Evolutionary conservation across 1,140 invertebrate genomes (phyloP).

Genomic region (Drosophila navojoa): DNA sequence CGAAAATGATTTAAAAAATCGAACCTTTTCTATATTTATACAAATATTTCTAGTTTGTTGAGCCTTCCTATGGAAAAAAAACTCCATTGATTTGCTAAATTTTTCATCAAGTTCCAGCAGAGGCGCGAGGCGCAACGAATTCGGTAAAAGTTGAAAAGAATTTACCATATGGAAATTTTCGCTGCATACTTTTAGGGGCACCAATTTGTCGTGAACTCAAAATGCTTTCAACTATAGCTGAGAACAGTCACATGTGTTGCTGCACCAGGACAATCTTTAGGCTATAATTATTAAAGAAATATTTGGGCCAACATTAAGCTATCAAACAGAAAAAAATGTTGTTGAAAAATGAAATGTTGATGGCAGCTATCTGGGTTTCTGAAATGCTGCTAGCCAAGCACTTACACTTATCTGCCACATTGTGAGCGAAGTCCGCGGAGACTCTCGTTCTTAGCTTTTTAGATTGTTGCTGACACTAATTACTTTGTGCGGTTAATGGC

Average conservation of each 20-base stretch:
- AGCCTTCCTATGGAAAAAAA: too few species aligned
- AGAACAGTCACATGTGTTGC: neutral
- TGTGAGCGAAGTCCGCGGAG: slow-evolving; percentile 21
- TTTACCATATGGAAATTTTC: neutral
- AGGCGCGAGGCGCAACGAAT: neutral
- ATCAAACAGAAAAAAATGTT: too few species aligned
- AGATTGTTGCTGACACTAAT: slow-evolving; percentile 57
- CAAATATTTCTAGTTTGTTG: too few species aligned
- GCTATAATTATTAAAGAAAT: too few species aligned
- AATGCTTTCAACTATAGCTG: neutral
- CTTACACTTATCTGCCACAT: slow-evolving; percentile 22
- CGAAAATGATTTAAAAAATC: too few species aligned
- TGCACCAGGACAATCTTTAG: too few species aligned
- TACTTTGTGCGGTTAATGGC: slow-evolving; percentile 62
- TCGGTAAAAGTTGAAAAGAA: neutral
- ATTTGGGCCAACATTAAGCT: too few species aligned
- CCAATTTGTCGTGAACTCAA: too few species aligned
- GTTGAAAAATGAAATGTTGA: too few species aligned
- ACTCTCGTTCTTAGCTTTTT: slow-evolving; percentile 23
- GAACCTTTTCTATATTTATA: too few species aligned
- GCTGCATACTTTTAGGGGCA: neutral
- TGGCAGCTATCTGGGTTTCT: neutral
- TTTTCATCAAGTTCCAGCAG: neutral
- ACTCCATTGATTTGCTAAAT: too few species aligned
- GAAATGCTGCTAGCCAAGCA: slow-evolving; percentile 23